Conservation (phyloP, 2,888 invertebrate species). For the Gibbula magus region DNA sequence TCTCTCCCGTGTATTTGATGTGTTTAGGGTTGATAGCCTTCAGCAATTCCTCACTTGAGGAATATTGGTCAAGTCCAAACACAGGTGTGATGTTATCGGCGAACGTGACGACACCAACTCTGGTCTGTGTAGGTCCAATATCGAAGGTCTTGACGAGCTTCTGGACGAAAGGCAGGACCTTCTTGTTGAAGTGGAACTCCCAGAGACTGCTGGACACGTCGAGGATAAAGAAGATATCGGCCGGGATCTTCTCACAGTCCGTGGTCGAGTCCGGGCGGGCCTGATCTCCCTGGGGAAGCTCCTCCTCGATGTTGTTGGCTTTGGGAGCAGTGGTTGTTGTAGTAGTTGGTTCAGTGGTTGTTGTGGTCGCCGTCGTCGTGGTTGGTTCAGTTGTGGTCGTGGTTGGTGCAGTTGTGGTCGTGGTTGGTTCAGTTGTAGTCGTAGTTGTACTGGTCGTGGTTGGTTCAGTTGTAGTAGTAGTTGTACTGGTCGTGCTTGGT, state of each 20-base stretch:
- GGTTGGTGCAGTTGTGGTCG: background rate
- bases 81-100: conserved; percentile 19
- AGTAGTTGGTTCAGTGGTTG: background rate
- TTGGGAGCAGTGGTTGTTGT: background rate
- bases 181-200: conserved; percentile 42
- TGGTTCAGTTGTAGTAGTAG: background rate
- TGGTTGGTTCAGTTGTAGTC: background rate
- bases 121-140: conserved; percentile 25
- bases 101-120: conserved; percentile 29
- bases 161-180: conserved; percentile 27
- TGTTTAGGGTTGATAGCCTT: conserved; percentile 6
- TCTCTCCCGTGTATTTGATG: conserved; percentile 20
- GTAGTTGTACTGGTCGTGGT: background rate
- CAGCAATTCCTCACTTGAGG: conserved; percentile 29
- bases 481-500: background rate
- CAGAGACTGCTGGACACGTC: conserved; percentile 49
- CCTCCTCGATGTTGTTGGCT: background rate
- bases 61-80: conserved; percentile 39
- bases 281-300: background rate
- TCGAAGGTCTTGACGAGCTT: conserved; percentile 29
- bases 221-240: conserved; percentile 43
- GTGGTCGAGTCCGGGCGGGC: background rate
- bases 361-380: background rate
- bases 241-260: conserved; percentile 30
- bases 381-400: background rate